Evolutionary conservation across 2,888 invertebrate genomes (phyloP), one percentile per base, ranked within the genome.

Genomic region (Athrips mouffetella): DNA sequence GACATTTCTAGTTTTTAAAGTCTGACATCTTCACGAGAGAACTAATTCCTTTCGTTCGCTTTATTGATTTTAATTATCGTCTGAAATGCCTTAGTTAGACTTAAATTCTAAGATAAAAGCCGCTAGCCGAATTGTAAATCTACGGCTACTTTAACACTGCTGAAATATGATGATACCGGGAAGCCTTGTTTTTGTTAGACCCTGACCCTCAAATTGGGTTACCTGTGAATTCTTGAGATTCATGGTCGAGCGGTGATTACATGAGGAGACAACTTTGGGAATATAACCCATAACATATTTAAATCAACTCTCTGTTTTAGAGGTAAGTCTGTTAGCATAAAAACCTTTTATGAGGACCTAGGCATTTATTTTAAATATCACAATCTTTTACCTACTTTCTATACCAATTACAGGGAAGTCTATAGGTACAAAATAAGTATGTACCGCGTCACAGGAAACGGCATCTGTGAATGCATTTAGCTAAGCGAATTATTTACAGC

Each of bases 61-160:
- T 65, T 73, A 73, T 73, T 73, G 73, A 73, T 73, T 73, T 69
- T 70, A 57, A 67, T 62, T 54, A 52, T 51, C 48, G 56, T 55
- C 55, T 47, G 55, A 58, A 62, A 61, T 58, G 56, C n/a, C n/a
- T n/a, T n/a, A n/a, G n/a, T n/a, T n/a, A n/a, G n/a, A n/a, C n/a
- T n/a, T n/a, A n/a, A n/a, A n/a, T n/a, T n/a, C n/a, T n/a, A n/a
- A n/a, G n/a, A n/a, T n/a, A 57, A 57, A 63, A 57, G 55, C 47
- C 53, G 47, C 56, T 57, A 53, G 33, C n/a, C n/a, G 48, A 57
- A 57, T 55, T 41, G 39, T 51, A 31, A 48, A 47, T 31, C 27
- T 4, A 40, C 1, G 10, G 13, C 10, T 4, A 23, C 2, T 29
- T 42, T 8, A 5, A 5, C 8, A 11, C 16, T 48, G 30, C 2